Base-by-base conservation (phyloP, 1,140 invertebrate genomes). In the Drosophila orosa region DNA sequence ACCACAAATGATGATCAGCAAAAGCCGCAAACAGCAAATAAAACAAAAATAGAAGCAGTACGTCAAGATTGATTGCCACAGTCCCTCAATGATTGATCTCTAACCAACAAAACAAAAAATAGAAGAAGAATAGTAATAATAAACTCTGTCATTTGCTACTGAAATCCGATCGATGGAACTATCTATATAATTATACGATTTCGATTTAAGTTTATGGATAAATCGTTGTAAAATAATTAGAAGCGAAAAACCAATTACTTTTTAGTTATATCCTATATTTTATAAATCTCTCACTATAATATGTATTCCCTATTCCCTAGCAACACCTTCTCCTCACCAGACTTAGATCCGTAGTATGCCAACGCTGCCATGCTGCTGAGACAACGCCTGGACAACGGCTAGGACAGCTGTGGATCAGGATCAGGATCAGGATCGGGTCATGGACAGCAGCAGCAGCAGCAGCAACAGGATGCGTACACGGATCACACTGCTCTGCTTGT, bases 341-440 rank as follows among this genome's bases (percentile, higher is more conserved):
- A 15, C 40, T 19, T 25, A 42, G 48, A 58, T 15, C 61, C 52
- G 57, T 48, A 86, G 44, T 62, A 86, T 86, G 82, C 74, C 39
- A 82, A 57, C 62, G 82, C 69, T 75, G 82, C 85, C 76, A 87
- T 87, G 84, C 80, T 80, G 77, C 73, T 90, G 61, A 84, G 66
- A 78, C 72, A 54, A 15, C 84, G 84, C 52, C 86, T 89, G 55
- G 84, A 87, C 58, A 87, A 89, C 84, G 84, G 84, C 61, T 87
- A 87, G 27, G 58, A 44, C 56, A 50, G 60, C 56, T 59, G 39
- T 45, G 39, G 56, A 27, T 17, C 17, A 59, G 50, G 50, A 63
- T n/a, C n/a, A n/a, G n/a, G 27, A 45, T 40, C 27, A 22, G 42
- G 25, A 29, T 58, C 22, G 17, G 57, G 27, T 33, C 4, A 60